Conservation (phyloP, 2,113 vertebrate species). For the Poicephalus gulielmi region DNA sequence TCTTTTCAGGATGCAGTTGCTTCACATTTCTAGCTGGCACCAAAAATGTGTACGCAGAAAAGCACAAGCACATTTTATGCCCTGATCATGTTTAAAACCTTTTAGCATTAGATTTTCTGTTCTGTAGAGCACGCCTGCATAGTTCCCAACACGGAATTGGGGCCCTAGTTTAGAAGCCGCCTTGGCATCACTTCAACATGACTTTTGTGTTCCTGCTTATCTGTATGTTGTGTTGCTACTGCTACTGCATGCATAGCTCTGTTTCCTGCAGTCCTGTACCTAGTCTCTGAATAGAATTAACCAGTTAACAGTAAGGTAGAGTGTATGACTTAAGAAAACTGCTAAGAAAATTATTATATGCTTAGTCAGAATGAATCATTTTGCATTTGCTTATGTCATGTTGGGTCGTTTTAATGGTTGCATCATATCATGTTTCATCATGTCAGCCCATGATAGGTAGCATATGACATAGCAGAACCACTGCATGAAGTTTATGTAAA, state of each 20-base stretch:
- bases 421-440: constrained; percentile 26
- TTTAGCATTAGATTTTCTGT: not conserved
- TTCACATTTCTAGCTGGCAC: not conserved
- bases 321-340: not conserved
- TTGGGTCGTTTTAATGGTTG: not conserved
- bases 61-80: not conserved
- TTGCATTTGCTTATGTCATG: not conserved
- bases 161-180: not conserved
- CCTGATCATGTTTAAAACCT: not conserved
- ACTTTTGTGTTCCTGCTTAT: not conserved
- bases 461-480: not conserved
- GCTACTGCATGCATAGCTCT: not conserved
- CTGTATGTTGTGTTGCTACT: not conserved
- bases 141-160: not conserved
- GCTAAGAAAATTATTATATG: not conserved
- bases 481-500: not conserved
- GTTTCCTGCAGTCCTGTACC: not conserved
- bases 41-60: not conserved
- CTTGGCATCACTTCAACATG: not conserved
- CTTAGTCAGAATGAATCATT: constrained; percentile 28
- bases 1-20: not conserved
- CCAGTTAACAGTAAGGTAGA: not conserved
- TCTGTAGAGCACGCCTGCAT: not conserved
- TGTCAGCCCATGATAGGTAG: not conserved
- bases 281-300: not conserved